Evolutionary conservation across 2,113 vertebrate genomes (phyloP).

Genomic region (Jaculus jaculus): DNA sequence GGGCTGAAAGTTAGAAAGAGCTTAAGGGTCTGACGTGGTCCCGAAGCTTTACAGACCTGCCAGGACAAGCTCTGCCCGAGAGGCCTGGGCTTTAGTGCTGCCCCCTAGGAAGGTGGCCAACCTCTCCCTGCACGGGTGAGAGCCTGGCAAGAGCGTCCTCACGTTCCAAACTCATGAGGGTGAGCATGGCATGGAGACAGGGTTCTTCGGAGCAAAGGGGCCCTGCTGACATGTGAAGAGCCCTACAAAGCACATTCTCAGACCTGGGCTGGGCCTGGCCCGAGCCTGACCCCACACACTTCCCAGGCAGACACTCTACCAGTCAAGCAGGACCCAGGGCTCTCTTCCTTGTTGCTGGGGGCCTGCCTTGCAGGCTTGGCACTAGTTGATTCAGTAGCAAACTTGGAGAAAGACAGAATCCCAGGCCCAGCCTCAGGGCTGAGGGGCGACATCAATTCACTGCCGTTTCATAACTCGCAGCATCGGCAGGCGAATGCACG

Average conservation of each 20-base stretch:
- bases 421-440: not conserved
- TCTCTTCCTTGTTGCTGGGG: not conserved
- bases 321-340: not conserved
- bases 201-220: not conserved
- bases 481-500: slow-evolving; percentile 50
- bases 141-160: not conserved
- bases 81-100: not conserved
- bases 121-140: not conserved
- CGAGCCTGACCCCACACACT: too few relatives aligned
- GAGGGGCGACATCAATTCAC: slow-evolving; percentile 33
- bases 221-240: not conserved
- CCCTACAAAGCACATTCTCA: not conserved
- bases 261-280: not conserved
- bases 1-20: not conserved
- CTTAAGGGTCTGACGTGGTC: not conserved
- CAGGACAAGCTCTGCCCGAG: not conserved
- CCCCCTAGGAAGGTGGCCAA: not conserved
- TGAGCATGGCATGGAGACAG: not conserved
- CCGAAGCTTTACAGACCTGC: not conserved
- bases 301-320: not conserved
- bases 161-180: not conserved
- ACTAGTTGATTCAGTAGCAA: not conserved
- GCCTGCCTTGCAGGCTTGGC: slow-evolving; percentile 7
- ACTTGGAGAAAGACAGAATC: not conserved
- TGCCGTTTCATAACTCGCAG: slow-evolving; percentile 26